phyloP scores from a whole-genome alignment of 1,140 invertebrate species.

The Thaumatotibia leucotreta region DNA sequence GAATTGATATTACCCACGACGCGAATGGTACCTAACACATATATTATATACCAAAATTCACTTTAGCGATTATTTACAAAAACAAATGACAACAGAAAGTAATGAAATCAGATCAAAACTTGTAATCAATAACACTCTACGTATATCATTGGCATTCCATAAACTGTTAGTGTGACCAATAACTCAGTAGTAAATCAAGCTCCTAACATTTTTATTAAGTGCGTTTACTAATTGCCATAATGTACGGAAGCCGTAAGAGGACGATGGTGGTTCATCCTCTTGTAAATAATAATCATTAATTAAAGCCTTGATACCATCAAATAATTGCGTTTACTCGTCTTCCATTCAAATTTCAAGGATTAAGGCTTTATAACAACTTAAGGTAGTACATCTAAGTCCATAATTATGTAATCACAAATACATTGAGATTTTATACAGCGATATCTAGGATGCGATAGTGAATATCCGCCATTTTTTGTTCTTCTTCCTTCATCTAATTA shows the following conservation, averaged over 20 bases:
- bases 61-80: too few relatives aligned
- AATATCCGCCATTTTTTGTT: background rate
- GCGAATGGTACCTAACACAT: too few relatives aligned
- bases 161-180: background rate
- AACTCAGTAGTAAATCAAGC: background rate
- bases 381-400: background rate
- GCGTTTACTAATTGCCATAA: background rate
- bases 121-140: background rate
- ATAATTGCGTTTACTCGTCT: background rate
- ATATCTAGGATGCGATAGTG: background rate
- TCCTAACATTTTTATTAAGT: background rate
- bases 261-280: background rate
- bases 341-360: constrained; percentile 4
- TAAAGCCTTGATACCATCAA: constrained; percentile 6
- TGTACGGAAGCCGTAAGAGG: constrained; percentile 7
- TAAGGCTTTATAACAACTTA: background rate
- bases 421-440: background rate
- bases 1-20: too few relatives aligned
- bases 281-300: background rate
- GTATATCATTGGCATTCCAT: background rate
- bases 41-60: too few relatives aligned
- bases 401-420: background rate
- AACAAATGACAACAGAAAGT: too few relatives aligned
- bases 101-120: too few relatives aligned
- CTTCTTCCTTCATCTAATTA: too few relatives aligned